Evolutionary conservation across 2,797 vertebrate genomes (phyloP), one percentile per base, ranked within the genome.

Genomic region (Artibeus jamaicensis): DNA sequence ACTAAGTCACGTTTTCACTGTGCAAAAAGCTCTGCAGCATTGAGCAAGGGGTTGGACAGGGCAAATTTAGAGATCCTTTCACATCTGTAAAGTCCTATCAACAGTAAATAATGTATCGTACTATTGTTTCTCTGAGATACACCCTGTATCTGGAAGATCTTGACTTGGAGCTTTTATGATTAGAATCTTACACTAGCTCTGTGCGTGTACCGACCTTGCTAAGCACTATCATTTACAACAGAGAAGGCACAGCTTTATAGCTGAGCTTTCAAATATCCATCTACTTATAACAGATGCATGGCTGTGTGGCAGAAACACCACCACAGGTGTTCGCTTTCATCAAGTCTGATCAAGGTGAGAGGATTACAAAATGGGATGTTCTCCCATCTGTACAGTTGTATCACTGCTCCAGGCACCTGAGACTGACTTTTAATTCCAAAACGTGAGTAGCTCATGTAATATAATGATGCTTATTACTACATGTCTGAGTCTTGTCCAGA

Each of bases 361-460:
- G 15, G 18, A n/a, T 26, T 42, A 86, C 50, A 71, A 77, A 59
- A 79, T 34, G 22, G 21, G 19, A 89, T 9, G 15, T 22, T 24
- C 55, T 70, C 24, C 26, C 29, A 16, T 88, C 26, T 94, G 59
- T 88, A 67, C 93, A 88, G 93, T 6, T 55, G 46, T 68, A 44
- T 62, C 67, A 5, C 50, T 88, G 21, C 26, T 79, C 37, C 26
- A 78, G 78, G 18, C 3, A 90, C 48, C 3, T 21, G 29, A 91
- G 77, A 83, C 32, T 76, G 34, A 76, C 86, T 91, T 96, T 95
- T 91, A 93, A 87, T 62, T 89, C 22, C 70, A 44, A 71, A 84
- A 65, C 26, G 24, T 62, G n/a, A 74, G 42, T 22, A 65, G 42
- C 62, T 89, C 70, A 95, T 3, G 18, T 34, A 46, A 18, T 55